phyloP scores from a whole-genome alignment of 2,113 vertebrate species.

The Pantherophis guttatus region DNA sequence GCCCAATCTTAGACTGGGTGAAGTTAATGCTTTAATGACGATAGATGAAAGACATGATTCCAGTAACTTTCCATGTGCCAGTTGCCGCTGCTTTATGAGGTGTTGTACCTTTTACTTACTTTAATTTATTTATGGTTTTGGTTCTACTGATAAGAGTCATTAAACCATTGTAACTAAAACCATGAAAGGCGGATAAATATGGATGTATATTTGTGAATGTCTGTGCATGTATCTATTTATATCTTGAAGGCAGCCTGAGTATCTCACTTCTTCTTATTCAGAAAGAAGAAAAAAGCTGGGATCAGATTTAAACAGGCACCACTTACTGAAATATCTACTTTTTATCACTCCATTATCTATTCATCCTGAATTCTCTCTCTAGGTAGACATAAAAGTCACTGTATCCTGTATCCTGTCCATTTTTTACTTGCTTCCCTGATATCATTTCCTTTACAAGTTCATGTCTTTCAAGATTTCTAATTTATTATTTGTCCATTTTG shows the following conservation, averaged over 20 bases:
- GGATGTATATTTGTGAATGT: neutral
- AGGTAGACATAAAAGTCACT: neutral
- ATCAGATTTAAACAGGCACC: neutral
- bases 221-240: neutral
- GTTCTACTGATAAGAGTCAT: constrained; percentile 57
- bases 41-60: constrained; percentile 72
- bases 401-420: neutral
- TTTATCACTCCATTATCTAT: neutral
- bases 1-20: constrained; percentile 50
- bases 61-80: constrained; percentile 60
- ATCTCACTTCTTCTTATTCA: constrained; percentile 25
- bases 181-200: neutral
- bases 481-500: neutral
- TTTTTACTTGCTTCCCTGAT: neutral
- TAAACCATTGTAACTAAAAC: constrained; percentile 47
- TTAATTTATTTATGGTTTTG: constrained; percentile 60
- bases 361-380: neutral
- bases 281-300: neutral
- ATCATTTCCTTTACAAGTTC: neutral
- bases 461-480: neutral
- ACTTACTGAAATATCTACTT: neutral
- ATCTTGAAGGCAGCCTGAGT: constrained; percentile 2
- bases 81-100: constrained; percentile 70
- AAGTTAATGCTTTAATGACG: constrained; percentile 70
- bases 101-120: constrained; percentile 66